A percentile compares a stretch with the other conserved stretches of the same genome.
These are phyloP conservation scores for Tiliacea aurago DNA, from an alignment of 2,888 invertebrate species.

Conservation along the genomic window DNA sequence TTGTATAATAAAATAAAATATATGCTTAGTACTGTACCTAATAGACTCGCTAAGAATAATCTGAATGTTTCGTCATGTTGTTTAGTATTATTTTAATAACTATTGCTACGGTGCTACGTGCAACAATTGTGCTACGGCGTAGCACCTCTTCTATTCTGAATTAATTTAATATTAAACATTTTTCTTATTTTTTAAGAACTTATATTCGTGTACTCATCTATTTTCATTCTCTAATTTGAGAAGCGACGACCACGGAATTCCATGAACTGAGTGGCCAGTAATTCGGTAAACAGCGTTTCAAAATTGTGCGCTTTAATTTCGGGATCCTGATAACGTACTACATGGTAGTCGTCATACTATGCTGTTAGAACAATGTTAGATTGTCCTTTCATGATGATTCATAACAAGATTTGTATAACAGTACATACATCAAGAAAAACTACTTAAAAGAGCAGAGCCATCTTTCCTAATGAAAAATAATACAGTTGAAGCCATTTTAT, in stretches of 20 bases:
- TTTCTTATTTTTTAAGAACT: not conserved
- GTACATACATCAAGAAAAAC: not conserved
- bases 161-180: not conserved
- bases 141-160: constrained; percentile 11
- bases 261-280: not conserved
- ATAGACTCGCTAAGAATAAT: not conserved
- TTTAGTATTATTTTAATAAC: not conserved
- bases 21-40: not conserved
- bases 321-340: not conserved
- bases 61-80: not conserved
- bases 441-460: not conserved
- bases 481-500: not conserved
- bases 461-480: not conserved
- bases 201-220: not conserved
- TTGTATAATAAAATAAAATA: not conserved
- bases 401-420: not conserved
- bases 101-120: constrained; percentile 4
- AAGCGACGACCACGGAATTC: not conserved
- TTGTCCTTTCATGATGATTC: not conserved
- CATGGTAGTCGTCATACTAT: not conserved
- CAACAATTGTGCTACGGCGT: constrained; percentile 17
- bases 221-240: not conserved
- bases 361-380: not conserved
- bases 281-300: not conserved
- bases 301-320: not conserved